Percentiles rank a stretch among this genome's conserved stretches.
These are phyloP conservation scores for Bolinopsis microptera DNA, from an alignment of 37 sponge, comb jelly and placozoan species.

Conservation along the genomic window DNA sequence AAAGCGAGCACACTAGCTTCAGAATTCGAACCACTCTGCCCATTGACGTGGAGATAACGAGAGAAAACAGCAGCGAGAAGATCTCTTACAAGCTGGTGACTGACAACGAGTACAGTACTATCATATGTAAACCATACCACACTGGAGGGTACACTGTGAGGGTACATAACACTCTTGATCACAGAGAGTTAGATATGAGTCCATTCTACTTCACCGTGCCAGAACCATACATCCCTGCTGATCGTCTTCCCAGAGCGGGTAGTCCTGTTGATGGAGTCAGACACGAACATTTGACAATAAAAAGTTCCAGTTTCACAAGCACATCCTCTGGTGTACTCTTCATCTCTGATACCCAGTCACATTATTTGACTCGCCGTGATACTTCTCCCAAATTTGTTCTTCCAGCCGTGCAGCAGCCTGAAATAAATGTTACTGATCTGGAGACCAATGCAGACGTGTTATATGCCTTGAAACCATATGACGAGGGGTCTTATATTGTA, in stretches of 20 bases:
- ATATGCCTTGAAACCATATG: not conserved
- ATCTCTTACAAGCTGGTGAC: conserved; percentile 21
- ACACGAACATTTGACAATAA: conserved; percentile 20
- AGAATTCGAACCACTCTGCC: not conserved
- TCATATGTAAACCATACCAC: conserved; percentile 16
- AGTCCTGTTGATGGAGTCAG: not conserved
- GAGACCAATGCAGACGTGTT: not conserved
- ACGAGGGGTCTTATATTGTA: not conserved
- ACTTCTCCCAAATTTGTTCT: not conserved
- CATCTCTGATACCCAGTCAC: not conserved
- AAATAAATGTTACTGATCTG: not conserved
- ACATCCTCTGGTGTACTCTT: not conserved
- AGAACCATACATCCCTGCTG: not conserved
- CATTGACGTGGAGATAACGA: not conserved
- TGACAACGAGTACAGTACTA: not conserved
- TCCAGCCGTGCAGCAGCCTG: not conserved
- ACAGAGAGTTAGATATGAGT: not conserved
- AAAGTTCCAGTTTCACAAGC: not conserved
- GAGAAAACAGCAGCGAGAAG: not conserved
- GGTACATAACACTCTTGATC: not conserved
- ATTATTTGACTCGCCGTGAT: not conserved
- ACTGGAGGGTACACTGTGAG: conserved; percentile 1
- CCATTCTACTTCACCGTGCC: conserved; percentile 30
- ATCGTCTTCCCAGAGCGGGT: not conserved
- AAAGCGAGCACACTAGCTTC: conserved; percentile 3